Evolutionary conservation across 1,140 invertebrate species (phyloP).

Genomic region (Listronotus bonariensis): DNA sequence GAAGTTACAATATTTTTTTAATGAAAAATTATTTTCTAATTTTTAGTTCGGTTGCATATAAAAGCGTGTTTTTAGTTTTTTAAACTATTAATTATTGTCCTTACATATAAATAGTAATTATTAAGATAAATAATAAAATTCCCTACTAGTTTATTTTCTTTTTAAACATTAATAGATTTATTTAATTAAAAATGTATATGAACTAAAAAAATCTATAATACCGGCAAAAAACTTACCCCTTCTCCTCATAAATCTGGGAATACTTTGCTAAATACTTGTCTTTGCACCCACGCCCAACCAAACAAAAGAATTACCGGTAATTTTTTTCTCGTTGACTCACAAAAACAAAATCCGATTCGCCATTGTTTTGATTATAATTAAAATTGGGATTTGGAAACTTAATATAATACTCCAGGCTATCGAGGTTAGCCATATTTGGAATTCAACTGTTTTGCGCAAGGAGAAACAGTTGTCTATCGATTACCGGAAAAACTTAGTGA

Average conservation of each 20-base stretch:
- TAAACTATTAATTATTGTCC: too few species aligned
- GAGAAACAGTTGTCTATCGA: slow-evolving; percentile 10
- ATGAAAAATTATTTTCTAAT: too few species aligned
- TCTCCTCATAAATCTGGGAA: slow-evolving; percentile 75
- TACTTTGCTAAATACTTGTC: slow-evolving; percentile 79
- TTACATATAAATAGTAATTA: too few species aligned
- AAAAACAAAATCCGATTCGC: slow-evolving; percentile 61
- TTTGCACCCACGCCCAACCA: slow-evolving; percentile 79
- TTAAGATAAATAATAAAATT: too few species aligned
- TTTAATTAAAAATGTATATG: too few species aligned
- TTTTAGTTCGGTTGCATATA: too few species aligned
- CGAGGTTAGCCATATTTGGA: slow-evolving; percentile 50
- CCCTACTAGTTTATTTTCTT: too few species aligned
- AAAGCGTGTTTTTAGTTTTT: too few species aligned
- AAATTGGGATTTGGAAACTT: slow-evolving; percentile 63
- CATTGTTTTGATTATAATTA: slow-evolving; percentile 48
- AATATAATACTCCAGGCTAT: slow-evolving; percentile 67
- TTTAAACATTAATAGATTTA: too few species aligned
- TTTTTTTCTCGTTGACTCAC: slow-evolving; percentile 64
- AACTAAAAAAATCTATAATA: too few species aligned
- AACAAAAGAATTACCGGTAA: slow-evolving; percentile 74
- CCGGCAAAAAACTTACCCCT: slow-evolving; percentile 62
- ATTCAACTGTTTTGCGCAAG: slow-evolving; percentile 17
- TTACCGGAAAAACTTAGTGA: slow-evolving; percentile 9
- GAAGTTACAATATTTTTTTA: too few species aligned